Conservation (phyloP, 1,140 invertebrate species). For the Tachypleus tridentatus region DNA sequence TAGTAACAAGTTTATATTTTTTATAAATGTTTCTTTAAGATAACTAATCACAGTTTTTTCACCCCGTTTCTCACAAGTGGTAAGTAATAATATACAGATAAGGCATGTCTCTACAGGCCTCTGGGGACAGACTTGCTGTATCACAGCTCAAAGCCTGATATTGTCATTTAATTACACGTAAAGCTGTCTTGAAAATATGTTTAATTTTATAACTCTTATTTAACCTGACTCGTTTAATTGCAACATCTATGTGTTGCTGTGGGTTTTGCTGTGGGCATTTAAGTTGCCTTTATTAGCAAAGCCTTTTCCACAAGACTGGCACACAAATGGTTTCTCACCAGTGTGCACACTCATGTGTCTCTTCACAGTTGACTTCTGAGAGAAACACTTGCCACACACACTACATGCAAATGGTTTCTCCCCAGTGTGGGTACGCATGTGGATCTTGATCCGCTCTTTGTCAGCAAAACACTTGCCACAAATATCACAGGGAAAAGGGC, state of each 20-base stretch:
- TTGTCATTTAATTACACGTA: too few relatives aligned
- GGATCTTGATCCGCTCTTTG: conserved; percentile 66
- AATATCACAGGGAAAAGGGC: conserved; percentile 45
- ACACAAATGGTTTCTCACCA: conserved; percentile 24
- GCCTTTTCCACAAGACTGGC: conserved; percentile 14
- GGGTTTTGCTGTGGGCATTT: conserved; percentile 9
- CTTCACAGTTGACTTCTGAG: conserved; percentile 80
- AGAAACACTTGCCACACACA: conserved; percentile 71
- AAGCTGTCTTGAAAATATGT: too few relatives aligned
- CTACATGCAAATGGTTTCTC: conserved; percentile 63
- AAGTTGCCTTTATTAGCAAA: conserved; percentile 8
- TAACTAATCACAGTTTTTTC: too few relatives aligned
- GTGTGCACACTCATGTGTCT: conserved; percentile 56
- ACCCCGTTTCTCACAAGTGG: too few relatives aligned
- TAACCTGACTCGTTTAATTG: too few relatives aligned
- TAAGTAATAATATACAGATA: too few relatives aligned
- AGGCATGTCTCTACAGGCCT: too few relatives aligned
- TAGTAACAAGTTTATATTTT: too few relatives aligned
- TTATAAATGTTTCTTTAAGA: too few relatives aligned
- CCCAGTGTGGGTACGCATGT: conserved; percentile 57
- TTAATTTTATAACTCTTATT: too few relatives aligned
- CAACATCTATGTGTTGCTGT: neutral
- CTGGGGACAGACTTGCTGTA: too few relatives aligned
- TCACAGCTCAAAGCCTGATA: too few relatives aligned
- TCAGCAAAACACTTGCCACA: conserved; percentile 6